Percentiles rank a stretch among this genome's conserved stretches.
Conservation (phyloP, 2,888 invertebrate species). For the Amphimallon solstitiale region DNA sequence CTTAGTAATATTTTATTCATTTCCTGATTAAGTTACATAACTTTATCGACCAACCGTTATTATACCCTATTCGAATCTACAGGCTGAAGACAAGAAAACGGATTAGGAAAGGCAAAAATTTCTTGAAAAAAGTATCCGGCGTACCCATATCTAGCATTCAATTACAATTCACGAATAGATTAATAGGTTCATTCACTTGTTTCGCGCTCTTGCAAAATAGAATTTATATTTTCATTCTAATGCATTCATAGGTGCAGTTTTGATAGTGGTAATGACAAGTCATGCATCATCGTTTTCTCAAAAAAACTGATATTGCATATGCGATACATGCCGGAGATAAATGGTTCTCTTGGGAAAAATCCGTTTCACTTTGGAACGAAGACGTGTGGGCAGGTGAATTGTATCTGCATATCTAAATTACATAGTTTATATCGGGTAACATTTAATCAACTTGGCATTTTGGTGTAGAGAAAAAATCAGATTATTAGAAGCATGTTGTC, state of each 20-base stretch:
- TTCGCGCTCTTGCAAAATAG: slow-evolving; percentile 30
- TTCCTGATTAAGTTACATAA: slow-evolving; percentile 26
- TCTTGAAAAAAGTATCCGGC: slow-evolving; percentile 19
- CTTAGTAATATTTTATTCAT: slow-evolving; percentile 10
- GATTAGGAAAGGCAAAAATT: slow-evolving; percentile 24
- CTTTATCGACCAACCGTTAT: neutral
- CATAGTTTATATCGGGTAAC: slow-evolving; percentile 15
- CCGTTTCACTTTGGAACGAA: slow-evolving; percentile 25
- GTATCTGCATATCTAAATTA: slow-evolving; percentile 28
- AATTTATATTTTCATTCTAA: slow-evolving; percentile 35
- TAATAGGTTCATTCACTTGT: slow-evolving; percentile 36
- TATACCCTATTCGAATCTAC: slow-evolving; percentile 11
- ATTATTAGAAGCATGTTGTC: slow-evolving; percentile 4
- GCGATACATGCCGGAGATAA: slow-evolving; percentile 23
- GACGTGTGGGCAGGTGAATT: slow-evolving; percentile 35
- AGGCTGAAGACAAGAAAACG: neutral
- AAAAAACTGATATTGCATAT: slow-evolving; percentile 26
- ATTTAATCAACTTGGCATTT: slow-evolving; percentile 18
- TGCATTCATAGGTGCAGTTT: slow-evolving; percentile 35
- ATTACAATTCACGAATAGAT: slow-evolving; percentile 32
- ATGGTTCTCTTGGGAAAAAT: slow-evolving; percentile 14
- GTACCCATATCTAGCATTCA: slow-evolving; percentile 18
- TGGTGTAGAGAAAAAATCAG: slow-evolving; percentile 2
- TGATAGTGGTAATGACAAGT: slow-evolving; percentile 36
- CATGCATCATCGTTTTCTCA: slow-evolving; percentile 34